A percentile compares a stretch with the other conserved stretches of the same genome.
These are phyloP conservation scores for Elaphurus davidianus DNA, from an alignment of 2,113 vertebrate genomes.

Conservation along the genomic window DNA sequence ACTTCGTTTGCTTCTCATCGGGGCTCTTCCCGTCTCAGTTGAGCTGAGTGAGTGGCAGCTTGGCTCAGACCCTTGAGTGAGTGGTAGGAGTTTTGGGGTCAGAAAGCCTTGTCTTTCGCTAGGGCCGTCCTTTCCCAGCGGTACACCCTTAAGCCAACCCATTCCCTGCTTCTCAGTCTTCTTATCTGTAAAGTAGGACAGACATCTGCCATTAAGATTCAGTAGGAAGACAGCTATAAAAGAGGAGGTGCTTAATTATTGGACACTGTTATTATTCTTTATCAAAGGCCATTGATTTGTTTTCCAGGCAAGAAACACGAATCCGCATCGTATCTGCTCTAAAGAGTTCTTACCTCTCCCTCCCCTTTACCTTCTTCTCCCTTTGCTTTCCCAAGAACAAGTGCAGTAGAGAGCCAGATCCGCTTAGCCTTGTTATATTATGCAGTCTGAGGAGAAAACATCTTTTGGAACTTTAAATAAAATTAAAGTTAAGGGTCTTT, in stretches of 20 bases:
- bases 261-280: neutral
- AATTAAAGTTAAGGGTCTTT: conserved; percentile 9
- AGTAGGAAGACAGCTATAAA: neutral
- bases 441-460: neutral
- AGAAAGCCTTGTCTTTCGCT: neutral
- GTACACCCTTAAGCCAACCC: neutral
- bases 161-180: neutral
- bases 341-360: neutral
- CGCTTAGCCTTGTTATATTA: neutral
- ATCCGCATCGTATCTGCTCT: neutral
- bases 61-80: neutral
- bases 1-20: neutral
- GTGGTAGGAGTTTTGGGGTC: neutral
- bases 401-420: neutral
- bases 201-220: neutral
- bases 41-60: neutral
- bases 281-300: neutral
- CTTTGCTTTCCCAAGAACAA: neutral
- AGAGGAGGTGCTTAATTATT: neutral
- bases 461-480: neutral
- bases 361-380: neutral
- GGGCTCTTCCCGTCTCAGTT: neutral
- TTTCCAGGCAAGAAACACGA: neutral
- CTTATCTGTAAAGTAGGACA: neutral
- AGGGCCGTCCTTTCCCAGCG: neutral